A percentile compares a stretch with the other conserved stretches of the same genome.
These are phyloP conservation scores for Ciconia boyciana DNA, from an alignment of 2,113 vertebrate genomes.

Conservation along the genomic window DNA sequence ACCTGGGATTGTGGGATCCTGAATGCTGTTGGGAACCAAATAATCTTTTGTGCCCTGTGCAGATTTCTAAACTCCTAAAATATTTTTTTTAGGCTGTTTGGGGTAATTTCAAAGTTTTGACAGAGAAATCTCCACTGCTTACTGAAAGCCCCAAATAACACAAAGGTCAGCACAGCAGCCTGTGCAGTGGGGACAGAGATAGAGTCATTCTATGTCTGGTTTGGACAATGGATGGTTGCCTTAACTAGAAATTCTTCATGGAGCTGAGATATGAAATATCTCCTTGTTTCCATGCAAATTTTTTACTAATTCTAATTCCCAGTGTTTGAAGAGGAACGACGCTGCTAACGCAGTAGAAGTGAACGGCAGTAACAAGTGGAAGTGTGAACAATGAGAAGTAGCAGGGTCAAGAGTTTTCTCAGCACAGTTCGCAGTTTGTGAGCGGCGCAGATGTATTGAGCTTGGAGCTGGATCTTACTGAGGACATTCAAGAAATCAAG, in stretches of 20 bases:
- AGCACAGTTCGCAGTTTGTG: not conserved
- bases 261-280: not conserved
- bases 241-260: not conserved
- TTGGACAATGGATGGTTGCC: not conserved
- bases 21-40: not conserved
- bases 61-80: not conserved
- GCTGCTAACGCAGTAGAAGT: not conserved
- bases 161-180: not conserved
- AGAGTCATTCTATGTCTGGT: not conserved
- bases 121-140: not conserved
- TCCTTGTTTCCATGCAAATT: not conserved
- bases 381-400: not conserved
- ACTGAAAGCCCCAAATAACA: not conserved
- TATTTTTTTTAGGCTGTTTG: not conserved
- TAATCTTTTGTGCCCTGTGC: not conserved
- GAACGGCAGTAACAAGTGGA: not conserved
- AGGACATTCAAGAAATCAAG: not conserved
- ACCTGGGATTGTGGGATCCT: not conserved
- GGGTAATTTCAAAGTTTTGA: not conserved
- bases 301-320: not conserved
- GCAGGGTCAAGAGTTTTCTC: not conserved
- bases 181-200: not conserved
- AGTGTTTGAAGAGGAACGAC: not conserved
- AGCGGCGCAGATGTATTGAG: not conserved
- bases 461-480: not conserved